phyloP scores from a whole-genome alignment of 2,113 vertebrate species.

The Ploceus nigricollis region DNA sequence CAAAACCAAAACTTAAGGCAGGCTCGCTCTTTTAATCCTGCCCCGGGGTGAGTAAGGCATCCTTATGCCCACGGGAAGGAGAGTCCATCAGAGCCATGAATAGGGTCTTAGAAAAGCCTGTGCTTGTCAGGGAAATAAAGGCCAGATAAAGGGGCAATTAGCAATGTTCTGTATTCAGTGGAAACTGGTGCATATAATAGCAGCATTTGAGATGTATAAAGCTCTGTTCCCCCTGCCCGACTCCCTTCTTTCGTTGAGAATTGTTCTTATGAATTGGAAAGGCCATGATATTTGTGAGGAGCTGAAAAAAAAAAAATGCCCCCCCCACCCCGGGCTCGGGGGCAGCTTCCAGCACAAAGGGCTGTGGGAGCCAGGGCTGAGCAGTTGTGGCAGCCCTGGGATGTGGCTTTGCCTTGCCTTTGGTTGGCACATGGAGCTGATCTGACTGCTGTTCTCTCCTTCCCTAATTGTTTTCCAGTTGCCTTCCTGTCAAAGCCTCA shows the following conservation, averaged over 20 bases:
- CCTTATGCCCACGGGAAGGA: not conserved
- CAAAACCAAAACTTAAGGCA: not conserved
- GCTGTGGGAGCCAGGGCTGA: not conserved
- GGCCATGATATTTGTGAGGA: conserved; percentile 45
- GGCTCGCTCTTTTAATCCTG: not conserved
- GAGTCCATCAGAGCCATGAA: not conserved
- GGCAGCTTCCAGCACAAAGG: not conserved
- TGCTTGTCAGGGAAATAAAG: not conserved
- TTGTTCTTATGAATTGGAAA: conserved; percentile 37
- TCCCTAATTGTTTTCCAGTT: conserved; percentile 67
- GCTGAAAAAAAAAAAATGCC: not conserved
- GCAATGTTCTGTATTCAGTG: conserved; percentile 20
- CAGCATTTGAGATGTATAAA: conserved; percentile 18
- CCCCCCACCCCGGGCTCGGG: not conserved
- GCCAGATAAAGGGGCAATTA: conserved; percentile 13
- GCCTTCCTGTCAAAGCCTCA: conserved; percentile 88
- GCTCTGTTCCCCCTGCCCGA: not conserved
- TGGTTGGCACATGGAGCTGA: not conserved
- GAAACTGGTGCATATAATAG: conserved; percentile 35
- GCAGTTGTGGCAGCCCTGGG: not conserved
- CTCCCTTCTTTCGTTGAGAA: conserved; percentile 28
- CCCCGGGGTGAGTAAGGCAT: not conserved
- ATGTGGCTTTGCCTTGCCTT: not conserved
- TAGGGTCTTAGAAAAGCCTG: conserved; percentile 22
- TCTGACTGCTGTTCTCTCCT: not conserved